Percentiles rank a stretch among this genome's conserved stretches.
Evolutionary conservation across 2,797 vertebrate genomes (phyloP).

Genomic region (Sebastes oblongus): DNA sequence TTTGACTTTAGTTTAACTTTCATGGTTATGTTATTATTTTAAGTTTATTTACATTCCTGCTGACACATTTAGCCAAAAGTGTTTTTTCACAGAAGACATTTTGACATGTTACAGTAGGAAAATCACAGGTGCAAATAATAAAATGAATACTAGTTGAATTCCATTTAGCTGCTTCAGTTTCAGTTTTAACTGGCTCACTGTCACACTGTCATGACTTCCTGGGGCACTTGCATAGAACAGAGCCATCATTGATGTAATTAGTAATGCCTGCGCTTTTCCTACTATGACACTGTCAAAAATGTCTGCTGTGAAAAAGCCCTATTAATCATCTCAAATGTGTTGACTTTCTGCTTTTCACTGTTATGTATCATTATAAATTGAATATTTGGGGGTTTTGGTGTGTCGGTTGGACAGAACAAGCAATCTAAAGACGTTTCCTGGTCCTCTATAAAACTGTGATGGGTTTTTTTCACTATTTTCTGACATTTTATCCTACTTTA

Average conservation of each 20-base stretch:
- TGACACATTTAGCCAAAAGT: too few species aligned
- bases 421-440: background rate
- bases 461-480: background rate
- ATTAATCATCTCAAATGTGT: background rate
- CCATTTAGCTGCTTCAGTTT: background rate
- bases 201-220: background rate
- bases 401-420: background rate
- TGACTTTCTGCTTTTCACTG: background rate
- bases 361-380: background rate
- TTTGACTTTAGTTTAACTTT: background rate
- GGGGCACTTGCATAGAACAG: background rate
- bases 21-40: background rate
- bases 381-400: background rate
- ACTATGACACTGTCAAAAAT: background rate
- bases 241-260: background rate
- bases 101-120: too few species aligned
- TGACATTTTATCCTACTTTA: background rate
- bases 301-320: background rate
- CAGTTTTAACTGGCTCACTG: too few species aligned
- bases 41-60: background rate
- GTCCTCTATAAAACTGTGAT: background rate
- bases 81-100: too few species aligned
- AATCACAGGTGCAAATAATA: too few species aligned
- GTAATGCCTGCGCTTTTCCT: background rate
- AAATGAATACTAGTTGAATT: fast-evolving